These are phyloP conservation scores for Lordiphosa fenestrarum DNA, from an alignment of 2,888 invertebrate genomes.

Conservation along the genomic window DNA sequence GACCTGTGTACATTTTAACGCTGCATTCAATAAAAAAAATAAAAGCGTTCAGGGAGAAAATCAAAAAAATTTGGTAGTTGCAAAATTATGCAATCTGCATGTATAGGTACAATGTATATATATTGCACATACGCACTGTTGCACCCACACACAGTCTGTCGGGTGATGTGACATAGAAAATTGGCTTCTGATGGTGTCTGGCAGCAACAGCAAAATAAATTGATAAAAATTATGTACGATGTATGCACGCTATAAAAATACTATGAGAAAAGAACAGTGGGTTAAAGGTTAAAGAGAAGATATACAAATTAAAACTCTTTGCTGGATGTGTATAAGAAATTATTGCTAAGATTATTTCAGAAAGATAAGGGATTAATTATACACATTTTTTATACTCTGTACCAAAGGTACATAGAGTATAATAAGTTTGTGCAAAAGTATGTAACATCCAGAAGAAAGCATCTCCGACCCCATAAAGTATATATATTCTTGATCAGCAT, in stretches of 20 bases:
- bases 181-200: conserved; percentile 39
- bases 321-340: too few species aligned
- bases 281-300: neutral
- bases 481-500: too few species aligned
- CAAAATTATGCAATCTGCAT: conserved; percentile 33
- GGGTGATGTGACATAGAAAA: conserved; percentile 30
- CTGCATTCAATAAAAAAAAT: too few species aligned
- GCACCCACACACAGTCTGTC: conserved; percentile 5
- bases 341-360: too few species aligned
- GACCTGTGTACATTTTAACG: too few species aligned
- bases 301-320: too few species aligned
- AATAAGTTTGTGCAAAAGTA: too few species aligned
- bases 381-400: too few species aligned
- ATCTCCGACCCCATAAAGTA: too few species aligned
- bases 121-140: conserved; percentile 31
- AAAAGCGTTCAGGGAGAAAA: neutral
- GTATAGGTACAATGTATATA: neutral
- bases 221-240: conserved; percentile 36
- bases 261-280: conserved; percentile 20
- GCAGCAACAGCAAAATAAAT: conserved; percentile 40
- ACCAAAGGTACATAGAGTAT: too few species aligned
- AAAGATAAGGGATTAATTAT: too few species aligned
- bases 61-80: neutral
- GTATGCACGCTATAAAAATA: neutral
- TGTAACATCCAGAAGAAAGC: too few species aligned